A percentile compares a stretch with the other conserved stretches of the same genome.
These are phyloP conservation scores for Ceuthmochares aereus DNA, from an alignment of 2,113 vertebrate species.

Conservation along the genomic window DNA sequence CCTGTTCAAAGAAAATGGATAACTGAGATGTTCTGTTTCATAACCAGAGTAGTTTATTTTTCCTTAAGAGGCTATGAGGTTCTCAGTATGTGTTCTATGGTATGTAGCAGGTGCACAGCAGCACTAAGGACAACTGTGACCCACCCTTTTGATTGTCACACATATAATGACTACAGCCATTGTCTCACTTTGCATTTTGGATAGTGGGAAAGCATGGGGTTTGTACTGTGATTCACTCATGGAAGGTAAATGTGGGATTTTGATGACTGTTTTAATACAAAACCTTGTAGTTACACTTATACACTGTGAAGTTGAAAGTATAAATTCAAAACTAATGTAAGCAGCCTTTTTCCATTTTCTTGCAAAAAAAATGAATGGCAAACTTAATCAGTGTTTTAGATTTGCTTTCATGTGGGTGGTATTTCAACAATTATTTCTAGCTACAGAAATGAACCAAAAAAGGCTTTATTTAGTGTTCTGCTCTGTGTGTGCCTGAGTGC, in stretches of 20 bases:
- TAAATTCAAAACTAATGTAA: background rate
- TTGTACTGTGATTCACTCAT: background rate
- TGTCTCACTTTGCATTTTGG: background rate
- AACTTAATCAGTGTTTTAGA: background rate
- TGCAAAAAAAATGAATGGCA: background rate
- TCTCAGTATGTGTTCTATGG: background rate
- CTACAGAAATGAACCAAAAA: background rate
- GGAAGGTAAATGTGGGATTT: background rate
- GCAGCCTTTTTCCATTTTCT: background rate
- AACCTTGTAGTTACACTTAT: accelerated
- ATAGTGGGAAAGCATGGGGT: background rate
- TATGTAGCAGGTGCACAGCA: background rate
- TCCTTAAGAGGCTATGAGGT: background rate
- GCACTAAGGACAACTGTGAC: background rate
- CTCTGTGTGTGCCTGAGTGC: background rate
- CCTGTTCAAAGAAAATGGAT: background rate
- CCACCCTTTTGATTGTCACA: background rate
- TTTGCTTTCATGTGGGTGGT: background rate
- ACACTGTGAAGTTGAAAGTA: background rate
- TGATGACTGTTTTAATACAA: background rate
- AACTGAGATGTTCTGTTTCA: accelerated
- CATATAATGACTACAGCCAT: accelerated
- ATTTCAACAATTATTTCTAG: background rate
- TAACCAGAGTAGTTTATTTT: background rate
- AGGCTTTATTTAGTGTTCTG: background rate